These are phyloP conservation scores for Dasyornis broadbenti DNA, from an alignment of 2,113 vertebrate species.

Conservation along the genomic window DNA sequence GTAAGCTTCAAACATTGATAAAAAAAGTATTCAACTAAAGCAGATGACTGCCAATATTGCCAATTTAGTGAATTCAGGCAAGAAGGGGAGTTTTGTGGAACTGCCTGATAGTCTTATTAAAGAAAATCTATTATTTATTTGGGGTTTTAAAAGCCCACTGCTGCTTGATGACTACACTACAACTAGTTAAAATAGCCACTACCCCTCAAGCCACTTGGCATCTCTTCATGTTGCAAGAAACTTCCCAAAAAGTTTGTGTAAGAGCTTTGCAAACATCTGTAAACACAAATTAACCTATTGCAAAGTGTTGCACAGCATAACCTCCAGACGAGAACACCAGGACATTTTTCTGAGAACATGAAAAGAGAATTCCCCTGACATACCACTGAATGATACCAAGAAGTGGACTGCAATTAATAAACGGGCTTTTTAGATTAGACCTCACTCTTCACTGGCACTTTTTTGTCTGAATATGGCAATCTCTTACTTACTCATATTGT, in stretches of 20 bases:
- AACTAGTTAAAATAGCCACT: background rate
- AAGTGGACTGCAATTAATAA: background rate
- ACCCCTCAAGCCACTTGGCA: background rate
- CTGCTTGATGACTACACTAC: background rate
- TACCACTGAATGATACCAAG: background rate
- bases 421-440: background rate
- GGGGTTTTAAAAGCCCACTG: background rate
- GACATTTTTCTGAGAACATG: background rate
- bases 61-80: background rate
- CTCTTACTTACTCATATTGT: background rate
- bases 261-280: no score
- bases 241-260: background rate
- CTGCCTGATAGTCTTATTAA: background rate
- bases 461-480: background rate
- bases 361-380: background rate
- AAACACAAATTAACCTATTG: background rate
- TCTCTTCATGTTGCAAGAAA: background rate
- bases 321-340: rapidly evolving
- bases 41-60: background rate
- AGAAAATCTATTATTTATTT: background rate
- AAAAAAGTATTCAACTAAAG: background rate
- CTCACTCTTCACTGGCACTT: background rate
- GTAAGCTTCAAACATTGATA: background rate
- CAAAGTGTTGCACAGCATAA: background rate
- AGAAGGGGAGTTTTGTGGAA: background rate